These are phyloP conservation scores for Spermophilus dauricus DNA, from an alignment of 2,113 vertebrate genomes.

Conservation along the genomic window DNA sequence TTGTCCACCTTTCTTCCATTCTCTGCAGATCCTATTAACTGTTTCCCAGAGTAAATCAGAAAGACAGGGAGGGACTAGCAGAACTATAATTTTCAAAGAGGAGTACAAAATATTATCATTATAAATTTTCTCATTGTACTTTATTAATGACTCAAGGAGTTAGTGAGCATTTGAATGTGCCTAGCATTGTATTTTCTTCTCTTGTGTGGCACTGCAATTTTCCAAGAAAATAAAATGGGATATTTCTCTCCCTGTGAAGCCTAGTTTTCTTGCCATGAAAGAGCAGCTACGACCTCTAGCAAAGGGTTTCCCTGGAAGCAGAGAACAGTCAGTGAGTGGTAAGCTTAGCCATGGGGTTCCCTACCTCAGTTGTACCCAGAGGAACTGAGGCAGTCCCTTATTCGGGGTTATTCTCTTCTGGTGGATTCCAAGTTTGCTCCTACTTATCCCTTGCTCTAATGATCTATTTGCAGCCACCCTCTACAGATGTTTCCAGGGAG, in stretches of 20 bases:
- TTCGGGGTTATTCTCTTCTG: neutral
- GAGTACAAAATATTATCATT: neutral
- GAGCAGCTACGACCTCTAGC: neutral
- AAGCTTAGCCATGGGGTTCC: neutral
- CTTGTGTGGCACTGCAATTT: neutral
- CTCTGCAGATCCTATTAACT: neutral
- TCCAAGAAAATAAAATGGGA: neutral
- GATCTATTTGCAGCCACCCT: neutral
- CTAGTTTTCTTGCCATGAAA: neutral
- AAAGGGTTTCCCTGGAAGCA: neutral
- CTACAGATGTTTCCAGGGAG: neutral
- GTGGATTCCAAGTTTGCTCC: neutral
- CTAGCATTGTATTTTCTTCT: neutral
- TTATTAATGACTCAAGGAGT: neutral
- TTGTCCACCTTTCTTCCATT: neutral
- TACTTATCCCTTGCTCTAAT: neutral
- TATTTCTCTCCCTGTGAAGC: neutral
- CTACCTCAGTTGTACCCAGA: neutral
- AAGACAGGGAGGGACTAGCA: neutral
- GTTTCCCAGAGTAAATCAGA: neutral
- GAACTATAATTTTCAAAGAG: constrained; percentile 7
- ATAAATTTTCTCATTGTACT: neutral
- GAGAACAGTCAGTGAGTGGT: neutral
- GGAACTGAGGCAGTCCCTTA: neutral
- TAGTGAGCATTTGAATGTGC: neutral